phyloP scores from a whole-genome alignment of 1,140 invertebrate species.

The Tachypleus tridentatus region DNA sequence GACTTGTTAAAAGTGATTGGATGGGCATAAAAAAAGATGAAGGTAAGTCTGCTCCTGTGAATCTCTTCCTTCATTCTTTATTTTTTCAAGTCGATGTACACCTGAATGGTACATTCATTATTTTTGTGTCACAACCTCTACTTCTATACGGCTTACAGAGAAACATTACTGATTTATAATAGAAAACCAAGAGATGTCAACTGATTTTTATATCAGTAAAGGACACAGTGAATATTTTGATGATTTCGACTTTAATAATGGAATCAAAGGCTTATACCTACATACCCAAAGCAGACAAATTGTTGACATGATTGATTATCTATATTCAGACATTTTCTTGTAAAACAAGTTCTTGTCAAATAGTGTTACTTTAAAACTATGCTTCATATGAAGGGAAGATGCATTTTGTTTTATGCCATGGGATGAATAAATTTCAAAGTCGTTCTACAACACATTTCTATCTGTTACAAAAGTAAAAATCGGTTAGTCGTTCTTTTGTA shows the following conservation, averaged over 20 bases:
- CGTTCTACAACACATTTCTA: conserved; percentile 5
- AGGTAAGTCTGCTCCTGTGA: conserved; percentile 2
- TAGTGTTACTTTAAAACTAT: conserved; percentile 2
- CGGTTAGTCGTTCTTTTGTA: no score
- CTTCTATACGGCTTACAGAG: no score
- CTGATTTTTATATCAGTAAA: background rate
- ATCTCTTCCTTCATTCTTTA: conserved; percentile 6
- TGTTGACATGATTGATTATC: conserved; percentile 1
- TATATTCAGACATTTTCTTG: background rate
- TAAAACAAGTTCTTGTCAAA: conserved; percentile 5
- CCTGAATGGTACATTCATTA: conserved; percentile 2
- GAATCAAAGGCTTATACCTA: background rate
- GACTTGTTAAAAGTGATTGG: conserved; percentile 6
- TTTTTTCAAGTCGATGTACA: conserved; percentile 10
- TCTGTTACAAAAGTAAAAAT: conserved; percentile 7
- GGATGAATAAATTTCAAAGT: background rate
- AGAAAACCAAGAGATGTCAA: conserved; percentile 2
- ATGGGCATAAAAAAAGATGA: background rate
- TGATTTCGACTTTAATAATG: background rate
- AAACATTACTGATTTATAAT: background rate
- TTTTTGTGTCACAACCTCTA: background rate
- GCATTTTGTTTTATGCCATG: conserved; percentile 2
- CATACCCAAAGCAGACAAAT: background rate
- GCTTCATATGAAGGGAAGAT: conserved; percentile 2
- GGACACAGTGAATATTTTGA: background rate